Percentiles rank a stretch among this genome's conserved stretches.
These are phyloP conservation scores for Siniperca knerii DNA, from an alignment of 2,113 vertebrate species.

Conservation along the genomic window DNA sequence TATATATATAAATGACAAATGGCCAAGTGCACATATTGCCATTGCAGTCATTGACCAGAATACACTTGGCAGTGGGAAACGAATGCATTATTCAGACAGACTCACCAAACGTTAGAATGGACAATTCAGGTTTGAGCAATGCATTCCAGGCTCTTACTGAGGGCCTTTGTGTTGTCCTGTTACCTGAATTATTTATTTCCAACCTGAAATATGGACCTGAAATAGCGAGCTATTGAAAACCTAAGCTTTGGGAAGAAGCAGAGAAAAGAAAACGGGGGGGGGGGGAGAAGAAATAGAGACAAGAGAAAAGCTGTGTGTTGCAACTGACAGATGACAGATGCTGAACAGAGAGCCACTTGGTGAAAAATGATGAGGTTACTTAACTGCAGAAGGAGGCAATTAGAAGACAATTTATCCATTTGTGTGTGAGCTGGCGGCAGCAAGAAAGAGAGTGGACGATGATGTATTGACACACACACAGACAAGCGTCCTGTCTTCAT, in stretches of 20 bases:
- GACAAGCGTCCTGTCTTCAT: constrained; percentile 16
- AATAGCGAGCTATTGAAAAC: constrained; percentile 56
- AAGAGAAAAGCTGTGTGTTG: neutral
- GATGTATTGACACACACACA: neutral
- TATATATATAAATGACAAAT: neutral
- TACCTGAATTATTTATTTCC: constrained; percentile 75
- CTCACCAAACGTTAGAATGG: constrained; percentile 19
- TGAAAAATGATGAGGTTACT: constrained; percentile 55
- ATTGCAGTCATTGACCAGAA: constrained; percentile 22
- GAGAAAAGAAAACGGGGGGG: neutral
- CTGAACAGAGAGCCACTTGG: constrained; percentile 39
- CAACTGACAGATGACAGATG: constrained; percentile 34
- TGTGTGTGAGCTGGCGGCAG: constrained; percentile 33
- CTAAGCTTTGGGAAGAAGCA: neutral
- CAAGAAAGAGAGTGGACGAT: constrained; percentile 9
- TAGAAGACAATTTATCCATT: constrained; percentile 55
- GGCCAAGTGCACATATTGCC: neutral
- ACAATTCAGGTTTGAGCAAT: constrained; percentile 44
- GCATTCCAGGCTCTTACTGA: constrained; percentile 33
- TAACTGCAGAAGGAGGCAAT: constrained; percentile 55
- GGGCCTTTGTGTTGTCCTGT: constrained; percentile 69
- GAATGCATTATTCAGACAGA: constrained; percentile 63
- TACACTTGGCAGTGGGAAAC: constrained; percentile 28
- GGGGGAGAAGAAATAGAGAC: neutral
- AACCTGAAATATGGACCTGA: constrained; percentile 65